Percentiles rank a stretch among this genome's conserved stretches.
Conservation (phyloP, 2,797 vertebrate species). For the Sciaenops ocellatus region DNA sequence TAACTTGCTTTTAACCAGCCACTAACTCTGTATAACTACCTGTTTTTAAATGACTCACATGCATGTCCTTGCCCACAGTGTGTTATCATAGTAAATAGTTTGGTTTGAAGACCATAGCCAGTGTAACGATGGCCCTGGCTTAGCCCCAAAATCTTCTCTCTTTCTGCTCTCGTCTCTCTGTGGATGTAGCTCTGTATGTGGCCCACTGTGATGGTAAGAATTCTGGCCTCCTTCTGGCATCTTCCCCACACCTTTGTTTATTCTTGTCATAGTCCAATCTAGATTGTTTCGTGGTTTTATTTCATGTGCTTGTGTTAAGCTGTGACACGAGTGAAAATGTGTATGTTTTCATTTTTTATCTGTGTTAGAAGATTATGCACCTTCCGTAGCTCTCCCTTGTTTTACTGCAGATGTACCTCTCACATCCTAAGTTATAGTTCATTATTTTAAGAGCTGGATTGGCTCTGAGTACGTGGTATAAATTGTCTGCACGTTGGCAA, state of each 20-base stretch:
- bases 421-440: slow-evolving; percentile 40
- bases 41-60: slow-evolving; percentile 2
- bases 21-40: neutral
- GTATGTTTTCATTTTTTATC: slow-evolving; percentile 56
- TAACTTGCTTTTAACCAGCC: neutral
- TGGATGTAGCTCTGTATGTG: slow-evolving; percentile 90
- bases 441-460: slow-evolving; percentile 60
- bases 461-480: slow-evolving; percentile 46
- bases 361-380: slow-evolving; percentile 15
- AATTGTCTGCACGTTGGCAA: slow-evolving; percentile 36
- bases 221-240: slow-evolving; percentile 36
- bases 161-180: slow-evolving; percentile 74
- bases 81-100: slow-evolving; percentile 10
- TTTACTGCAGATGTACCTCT: slow-evolving; percentile 32
- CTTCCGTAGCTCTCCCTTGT: slow-evolving; percentile 30
- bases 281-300: slow-evolving; percentile 55
- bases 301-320: slow-evolving; percentile 50
- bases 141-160: slow-evolving; percentile 71
- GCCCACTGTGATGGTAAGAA: slow-evolving; percentile 90
- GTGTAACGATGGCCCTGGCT: slow-evolving; percentile 25
- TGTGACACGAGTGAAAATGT: slow-evolving; percentile 32
- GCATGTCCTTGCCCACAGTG: slow-evolving; percentile 16
- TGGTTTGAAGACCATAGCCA: slow-evolving; percentile 12
- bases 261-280: slow-evolving; percentile 31
- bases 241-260: slow-evolving; percentile 41